These are phyloP conservation scores for silkworm (Bombyx mori) DNA, from an alignment of 1,140 invertebrate genomes.

Conservation along the genomic window ASM3026992v2 NC_085110.1:10215501-10216000, in stretches of 20 bases:
- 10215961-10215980: constrained; percentile 27
- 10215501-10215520: too few species aligned
- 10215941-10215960: constrained; percentile 31
- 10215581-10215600: too few species aligned
- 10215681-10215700: background rate
- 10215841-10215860: constrained; percentile 65
- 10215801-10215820: constrained; percentile 59
- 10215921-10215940: constrained; percentile 37
- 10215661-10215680: background rate
- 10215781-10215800: constrained; percentile 52
- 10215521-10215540: too few species aligned
- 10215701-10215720: too few species aligned
- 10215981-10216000: constrained; percentile 35
- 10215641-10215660: background rate
- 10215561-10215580: too few species aligned
- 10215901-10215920: constrained; percentile 52
- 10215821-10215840: constrained; percentile 50
- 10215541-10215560: too few species aligned
- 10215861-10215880: constrained; percentile 64
- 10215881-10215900: constrained; percentile 61
- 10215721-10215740: too few species aligned
- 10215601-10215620: too few species aligned
- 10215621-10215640: too few species aligned
- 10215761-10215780: constrained; percentile 42
- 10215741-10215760: background rate